These are phyloP conservation scores for Myotis daubentonii DNA, from an alignment of 2,797 vertebrate genomes.

Conservation along the genomic window DNA sequence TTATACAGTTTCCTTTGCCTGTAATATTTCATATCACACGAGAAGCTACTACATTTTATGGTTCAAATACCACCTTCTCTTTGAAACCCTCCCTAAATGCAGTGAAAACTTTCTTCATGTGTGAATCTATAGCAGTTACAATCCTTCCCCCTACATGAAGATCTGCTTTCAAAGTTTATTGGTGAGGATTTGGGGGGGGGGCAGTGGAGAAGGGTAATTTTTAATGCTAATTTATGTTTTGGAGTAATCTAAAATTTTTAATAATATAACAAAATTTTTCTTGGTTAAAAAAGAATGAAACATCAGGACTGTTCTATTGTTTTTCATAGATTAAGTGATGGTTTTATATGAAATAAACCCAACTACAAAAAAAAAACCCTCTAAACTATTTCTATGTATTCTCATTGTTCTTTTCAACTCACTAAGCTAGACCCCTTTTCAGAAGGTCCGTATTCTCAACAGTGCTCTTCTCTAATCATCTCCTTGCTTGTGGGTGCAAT, in stretches of 20 bases:
- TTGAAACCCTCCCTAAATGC: neutral
- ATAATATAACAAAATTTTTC: neutral
- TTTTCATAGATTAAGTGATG: constrained; percentile 26
- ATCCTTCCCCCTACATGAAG: neutral
- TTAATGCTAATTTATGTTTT: neutral
- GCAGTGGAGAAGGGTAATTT: neutral
- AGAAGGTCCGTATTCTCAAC: neutral
- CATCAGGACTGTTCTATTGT: neutral
- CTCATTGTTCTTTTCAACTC: neutral
- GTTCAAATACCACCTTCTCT: neutral
- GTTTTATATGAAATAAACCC: neutral
- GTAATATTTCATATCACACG: neutral
- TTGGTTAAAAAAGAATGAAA: neutral
- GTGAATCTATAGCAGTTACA: neutral
- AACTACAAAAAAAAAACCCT: neutral
- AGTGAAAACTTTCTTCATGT: neutral
- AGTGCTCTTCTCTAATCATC: neutral
- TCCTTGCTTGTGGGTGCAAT: neutral
- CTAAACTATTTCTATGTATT: neutral
- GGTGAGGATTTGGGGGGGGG: neutral
- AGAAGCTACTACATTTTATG: neutral
- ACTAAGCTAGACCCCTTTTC: neutral
- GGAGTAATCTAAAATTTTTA: neutral
- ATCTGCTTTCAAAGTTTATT: neutral
- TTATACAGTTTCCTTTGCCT: neutral